These are phyloP conservation scores for Phengaris alcon DNA, from an alignment of 2,888 invertebrate species.

Conservation along the genomic window DNA sequence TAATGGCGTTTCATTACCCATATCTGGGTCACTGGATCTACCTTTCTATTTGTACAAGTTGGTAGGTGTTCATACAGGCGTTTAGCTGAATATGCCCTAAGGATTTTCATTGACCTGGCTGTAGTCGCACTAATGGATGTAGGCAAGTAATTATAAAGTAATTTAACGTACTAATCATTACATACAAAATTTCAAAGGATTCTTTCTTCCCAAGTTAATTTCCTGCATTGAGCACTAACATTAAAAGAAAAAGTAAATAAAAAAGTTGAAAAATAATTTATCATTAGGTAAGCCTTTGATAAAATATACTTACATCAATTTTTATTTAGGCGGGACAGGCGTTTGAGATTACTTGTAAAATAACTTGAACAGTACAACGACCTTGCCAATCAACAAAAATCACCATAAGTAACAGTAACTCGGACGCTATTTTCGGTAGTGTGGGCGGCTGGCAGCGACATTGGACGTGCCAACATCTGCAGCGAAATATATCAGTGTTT, in stretches of 20 bases:
- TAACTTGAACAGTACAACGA: not conserved
- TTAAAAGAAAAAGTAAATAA: too few relatives aligned
- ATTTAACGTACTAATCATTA: too few relatives aligned
- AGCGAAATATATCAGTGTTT: slow-evolving; percentile 20
- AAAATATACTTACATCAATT: too few relatives aligned
- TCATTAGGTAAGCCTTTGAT: too few relatives aligned
- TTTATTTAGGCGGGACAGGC: not conserved
- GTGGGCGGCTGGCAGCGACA: slow-evolving; percentile 12
- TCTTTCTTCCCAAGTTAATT: too few relatives aligned
- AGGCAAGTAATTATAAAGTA: too few relatives aligned
- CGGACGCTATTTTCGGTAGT: not conserved
- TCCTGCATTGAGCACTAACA: too few relatives aligned
- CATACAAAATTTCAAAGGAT: too few relatives aligned
- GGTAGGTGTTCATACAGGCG: not conserved
- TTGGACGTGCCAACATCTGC: slow-evolving; percentile 22
- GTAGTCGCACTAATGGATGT: too few relatives aligned
- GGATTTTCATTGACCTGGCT: not conserved
- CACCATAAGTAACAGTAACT: not conserved
- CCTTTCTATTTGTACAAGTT: slow-evolving; percentile 35
- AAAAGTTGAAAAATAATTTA: too few relatives aligned
- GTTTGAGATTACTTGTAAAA: not conserved
- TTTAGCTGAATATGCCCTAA: not conserved
- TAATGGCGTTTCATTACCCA: slow-evolving; percentile 24
- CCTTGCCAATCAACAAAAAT: not conserved
- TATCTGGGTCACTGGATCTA: slow-evolving; percentile 40